Percentiles rank a stretch among this genome's conserved stretches.
phyloP scores from a whole-genome alignment of 2,113 vertebrate genomes.

The Garra rufa region DNA sequence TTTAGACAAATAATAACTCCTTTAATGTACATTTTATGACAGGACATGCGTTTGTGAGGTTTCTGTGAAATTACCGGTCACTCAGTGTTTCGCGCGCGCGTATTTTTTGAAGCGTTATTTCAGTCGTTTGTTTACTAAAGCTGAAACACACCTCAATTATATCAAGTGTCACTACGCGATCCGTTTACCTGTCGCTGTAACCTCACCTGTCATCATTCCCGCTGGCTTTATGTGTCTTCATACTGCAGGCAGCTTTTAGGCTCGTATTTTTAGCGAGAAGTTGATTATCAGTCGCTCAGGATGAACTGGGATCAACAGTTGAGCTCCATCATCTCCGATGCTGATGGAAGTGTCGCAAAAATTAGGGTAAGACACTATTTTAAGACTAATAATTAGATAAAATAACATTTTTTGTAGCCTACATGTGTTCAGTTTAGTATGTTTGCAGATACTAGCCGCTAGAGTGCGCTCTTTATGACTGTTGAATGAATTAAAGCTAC shows the following conservation, averaged over 20 bases:
- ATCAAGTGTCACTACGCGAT: neutral
- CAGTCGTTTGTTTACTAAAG: neutral
- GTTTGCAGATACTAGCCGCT: neutral
- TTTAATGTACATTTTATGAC: neutral
- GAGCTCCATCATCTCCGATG: constrained; percentile 76
- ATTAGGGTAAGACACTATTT: constrained; percentile 78
- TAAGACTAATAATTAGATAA: neutral
- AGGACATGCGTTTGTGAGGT: neutral
- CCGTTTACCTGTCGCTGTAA: neutral
- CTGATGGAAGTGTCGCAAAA: constrained; percentile 82
- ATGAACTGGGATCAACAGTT: constrained; percentile 84
- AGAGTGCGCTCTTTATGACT: neutral
- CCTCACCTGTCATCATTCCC: neutral
- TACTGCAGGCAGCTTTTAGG: neutral
- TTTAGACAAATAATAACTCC: neutral
- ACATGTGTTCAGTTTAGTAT: neutral
- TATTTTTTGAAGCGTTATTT: neutral
- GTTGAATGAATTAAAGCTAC: neutral
- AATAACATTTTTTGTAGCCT: neutral
- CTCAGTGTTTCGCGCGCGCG: neutral
- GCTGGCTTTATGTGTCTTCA: neutral
- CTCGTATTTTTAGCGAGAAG: neutral
- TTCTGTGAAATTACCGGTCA: neutral
- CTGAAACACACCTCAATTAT: neutral
- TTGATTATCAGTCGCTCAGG: constrained; percentile 42